Evolutionary conservation across 2,888 invertebrate genomes (phyloP), one percentile per base, ranked within the genome.

Genomic region (Eupithecia subumbrata): DNA sequence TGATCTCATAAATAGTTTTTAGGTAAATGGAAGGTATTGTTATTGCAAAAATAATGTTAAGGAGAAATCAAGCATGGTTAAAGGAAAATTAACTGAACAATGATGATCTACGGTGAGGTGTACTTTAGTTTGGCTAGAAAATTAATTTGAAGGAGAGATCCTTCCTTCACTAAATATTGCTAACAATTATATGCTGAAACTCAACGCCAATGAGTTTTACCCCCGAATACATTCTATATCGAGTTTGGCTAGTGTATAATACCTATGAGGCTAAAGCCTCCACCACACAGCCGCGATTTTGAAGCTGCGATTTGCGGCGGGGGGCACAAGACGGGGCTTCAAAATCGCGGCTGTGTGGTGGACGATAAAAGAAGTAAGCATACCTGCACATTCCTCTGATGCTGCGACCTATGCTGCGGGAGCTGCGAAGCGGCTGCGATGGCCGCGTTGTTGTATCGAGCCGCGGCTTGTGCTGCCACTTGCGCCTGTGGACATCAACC

Each of bases 381-480:
- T 87, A 93, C 94, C 93, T 93, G 93, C 34, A 92, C 92, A 72
- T 84, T 91, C 45, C 93, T 85, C 83, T 92, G 93, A 75, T 91
- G 92, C 80, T 91, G 93, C 79, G 90, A 88, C 60, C 93, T 88
- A 79, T 92, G 94, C 79, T 92, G 94, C 78, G 93, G 93, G 83
- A 94, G 74, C 69, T 86, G 83, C 4, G 89, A 92, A 67, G 91
- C 87, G 77, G 93, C 90, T 77, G 89, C 90, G 76, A 88, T 87
- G 12, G 89, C 92, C 70, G 88, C 92, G 86, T 87, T 94, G 90
- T 86, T 93, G 91, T 92, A 95, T 63, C 94, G 91, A 80, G 91
- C 94, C 43, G 92, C 95, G 60, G 93, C 93, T 77, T 93, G 94
- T 71, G 92, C 93, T 7, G 88, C 92, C 77, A 92, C 94, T 87